phyloP scores from a whole-genome alignment of 2,888 invertebrate genomes.

The Polydrusus pterygomalis region DNA sequence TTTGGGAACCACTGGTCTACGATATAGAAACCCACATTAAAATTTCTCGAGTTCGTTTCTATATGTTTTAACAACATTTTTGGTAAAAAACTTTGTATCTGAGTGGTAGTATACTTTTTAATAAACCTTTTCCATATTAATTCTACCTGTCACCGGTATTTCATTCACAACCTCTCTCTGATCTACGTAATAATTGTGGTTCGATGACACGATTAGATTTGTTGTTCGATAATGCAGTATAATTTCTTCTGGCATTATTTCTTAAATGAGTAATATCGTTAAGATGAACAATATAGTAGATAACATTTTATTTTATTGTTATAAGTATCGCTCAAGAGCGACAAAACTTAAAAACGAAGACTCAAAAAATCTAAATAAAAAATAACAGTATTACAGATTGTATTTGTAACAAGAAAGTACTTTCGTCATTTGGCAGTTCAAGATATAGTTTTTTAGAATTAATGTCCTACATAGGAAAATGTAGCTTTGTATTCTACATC shows the following conservation, averaged over 20 bases:
- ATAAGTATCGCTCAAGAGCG: no score
- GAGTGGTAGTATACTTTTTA: slow-evolving; percentile 2
- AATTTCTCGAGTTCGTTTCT: not conserved
- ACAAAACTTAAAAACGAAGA: not conserved
- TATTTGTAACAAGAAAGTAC: no score
- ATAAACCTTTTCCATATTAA: slow-evolving; percentile 8
- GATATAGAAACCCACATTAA: not conserved
- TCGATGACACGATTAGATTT: slow-evolving; percentile 47
- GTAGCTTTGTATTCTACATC: no score
- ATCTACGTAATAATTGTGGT: slow-evolving; percentile 46
- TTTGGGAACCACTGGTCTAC: no score
- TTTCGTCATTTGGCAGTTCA: no score
- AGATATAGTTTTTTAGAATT: no score
- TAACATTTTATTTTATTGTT: no score
- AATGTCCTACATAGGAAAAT: no score
- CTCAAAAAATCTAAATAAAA: not conserved
- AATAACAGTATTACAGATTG: no score
- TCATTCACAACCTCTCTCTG: slow-evolving; percentile 43
- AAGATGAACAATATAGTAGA: not conserved
- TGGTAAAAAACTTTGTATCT: not conserved
- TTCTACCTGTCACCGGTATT: slow-evolving; percentile 46
- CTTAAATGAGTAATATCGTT: not conserved
- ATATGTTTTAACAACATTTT: not conserved
- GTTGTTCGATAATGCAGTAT: slow-evolving; percentile 27
- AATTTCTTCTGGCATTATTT: not conserved